phyloP scores from a whole-genome alignment of 2,113 vertebrate genomes.

The Nyctereutes procyonoides region DNA sequence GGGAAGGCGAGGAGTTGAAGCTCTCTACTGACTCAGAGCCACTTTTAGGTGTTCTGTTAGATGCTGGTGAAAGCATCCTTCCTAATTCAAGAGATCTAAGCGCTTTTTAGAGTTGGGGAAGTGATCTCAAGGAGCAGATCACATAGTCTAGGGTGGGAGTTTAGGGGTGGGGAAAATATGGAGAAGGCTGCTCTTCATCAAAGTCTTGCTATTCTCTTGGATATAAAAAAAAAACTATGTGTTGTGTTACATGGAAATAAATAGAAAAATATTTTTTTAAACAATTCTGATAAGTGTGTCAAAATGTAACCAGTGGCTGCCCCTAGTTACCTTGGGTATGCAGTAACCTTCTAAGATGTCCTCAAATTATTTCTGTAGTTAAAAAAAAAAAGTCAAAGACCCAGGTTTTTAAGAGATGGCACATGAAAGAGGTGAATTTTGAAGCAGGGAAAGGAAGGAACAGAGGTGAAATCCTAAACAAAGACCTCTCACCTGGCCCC shows the following conservation, averaged over 20 bases:
- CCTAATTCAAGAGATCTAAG: background rate
- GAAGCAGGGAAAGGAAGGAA: background rate
- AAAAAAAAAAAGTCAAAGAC: background rate
- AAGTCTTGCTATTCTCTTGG: background rate
- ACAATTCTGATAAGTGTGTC: background rate
- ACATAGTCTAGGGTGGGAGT: background rate
- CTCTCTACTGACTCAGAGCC: background rate
- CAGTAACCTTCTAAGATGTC: background rate
- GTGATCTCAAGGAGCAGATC: background rate
- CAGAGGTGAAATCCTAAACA: background rate
- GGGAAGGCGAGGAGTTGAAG: background rate
- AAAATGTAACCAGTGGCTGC: background rate
- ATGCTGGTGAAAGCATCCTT: background rate
- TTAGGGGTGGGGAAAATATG: background rate
- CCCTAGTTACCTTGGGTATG: background rate
- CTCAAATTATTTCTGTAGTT: constrained; percentile 30
- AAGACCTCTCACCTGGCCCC: background rate
- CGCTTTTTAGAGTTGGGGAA: background rate
- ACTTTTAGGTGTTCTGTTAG: background rate
- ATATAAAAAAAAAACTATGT: background rate
- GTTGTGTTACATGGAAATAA: background rate
- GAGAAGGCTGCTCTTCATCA: background rate
- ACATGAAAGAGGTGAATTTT: background rate
- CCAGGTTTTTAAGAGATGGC: background rate
- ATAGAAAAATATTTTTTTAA: background rate